Percentiles rank a stretch among this genome's conserved stretches.
Evolutionary conservation across 1,140 invertebrate species (phyloP).

Genomic region (Stegodyphus dumicola): DNA sequence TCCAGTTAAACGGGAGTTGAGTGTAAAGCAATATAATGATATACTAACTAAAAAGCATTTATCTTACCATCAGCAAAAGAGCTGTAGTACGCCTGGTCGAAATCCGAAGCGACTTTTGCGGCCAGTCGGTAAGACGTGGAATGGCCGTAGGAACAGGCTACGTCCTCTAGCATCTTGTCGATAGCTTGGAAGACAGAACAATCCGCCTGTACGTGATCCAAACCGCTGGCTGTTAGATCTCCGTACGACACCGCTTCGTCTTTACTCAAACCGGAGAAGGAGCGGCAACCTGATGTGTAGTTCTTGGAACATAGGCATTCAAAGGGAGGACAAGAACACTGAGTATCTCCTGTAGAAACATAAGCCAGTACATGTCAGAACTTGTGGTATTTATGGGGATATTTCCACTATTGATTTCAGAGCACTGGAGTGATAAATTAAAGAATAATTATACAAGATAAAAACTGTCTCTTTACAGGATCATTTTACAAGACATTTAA

Average conservation of each 20-base stretch:
- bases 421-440: too few relatives aligned
- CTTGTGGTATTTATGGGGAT: too few relatives aligned
- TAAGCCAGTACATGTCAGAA: neutral
- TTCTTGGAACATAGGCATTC: slow-evolving; percentile 67
- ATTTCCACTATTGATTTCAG: too few relatives aligned
- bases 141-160: slow-evolving; percentile 49
- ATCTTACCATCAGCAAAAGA: slow-evolving; percentile 54
- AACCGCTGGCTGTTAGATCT: slow-evolving; percentile 20
- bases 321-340: slow-evolving; percentile 69
- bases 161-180: slow-evolving; percentile 52
- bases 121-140: slow-evolving; percentile 47
- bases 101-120: slow-evolving; percentile 55
- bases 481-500: too few relatives aligned
- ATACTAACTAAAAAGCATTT: neutral
- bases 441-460: too few relatives aligned
- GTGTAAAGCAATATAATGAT: neutral
- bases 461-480: too few relatives aligned
- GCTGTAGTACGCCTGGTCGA: slow-evolving; percentile 53
- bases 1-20: neutral
- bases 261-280: slow-evolving; percentile 16
- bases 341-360: slow-evolving; percentile 64
- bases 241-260: slow-evolving; percentile 19
- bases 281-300: slow-evolving; percentile 22
- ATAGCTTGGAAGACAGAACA: slow-evolving; percentile 55
- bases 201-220: slow-evolving; percentile 13